Evolutionary conservation across 2,888 invertebrate species (phyloP), one percentile per base, ranked within the genome.

Genomic region (Lepidocyrtoides sp.): DNA sequence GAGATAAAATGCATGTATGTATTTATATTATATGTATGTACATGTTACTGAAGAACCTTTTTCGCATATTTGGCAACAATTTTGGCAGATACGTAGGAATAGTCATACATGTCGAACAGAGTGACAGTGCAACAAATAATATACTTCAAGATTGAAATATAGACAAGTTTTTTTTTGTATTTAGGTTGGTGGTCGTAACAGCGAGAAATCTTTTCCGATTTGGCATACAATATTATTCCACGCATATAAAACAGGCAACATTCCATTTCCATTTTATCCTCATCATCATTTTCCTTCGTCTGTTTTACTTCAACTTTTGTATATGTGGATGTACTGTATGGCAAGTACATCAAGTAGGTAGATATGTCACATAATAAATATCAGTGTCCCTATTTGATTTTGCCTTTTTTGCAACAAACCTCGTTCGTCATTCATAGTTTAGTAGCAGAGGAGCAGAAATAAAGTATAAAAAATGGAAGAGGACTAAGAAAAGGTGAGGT

Each of bases 211-310:
- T 36, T 36, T 36, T 36, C 36, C 36, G 36, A 36, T 2, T 4
- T 36, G 36, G 3, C 36, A 36, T 54, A n/a, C 54, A 5, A 54
- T 1, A 54, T 54, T 54, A 26, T 2, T 10, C 66, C 12, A 14
- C 17, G 0, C 20, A 14, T 14, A 20, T 41, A 44, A 20, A 72
- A 20, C n/a, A 57, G 8, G 23, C 20, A 20, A 41, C 36, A 23
- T 36, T 36, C 36, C 69, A 77, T 77, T 77, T 77, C 77, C 77
- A 77, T 12, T 77, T 29, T 81, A 20, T 79, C 48, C 14, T 36
- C 20, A 20, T 66, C 66, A 36, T 36, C 36, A 36, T 36, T 66
- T 44, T n/a, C 51, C 51, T 51, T 51, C n/a, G 3, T 51, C 51
- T 51, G 14, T 26, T 44, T 2, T 48, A 14, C 1, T 8, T 44